Percentiles rank a stretch among this genome's conserved stretches.
phyloP scores from a whole-genome alignment of 1,140 invertebrate genomes.

The Lasioglossum baleicum region DNA sequence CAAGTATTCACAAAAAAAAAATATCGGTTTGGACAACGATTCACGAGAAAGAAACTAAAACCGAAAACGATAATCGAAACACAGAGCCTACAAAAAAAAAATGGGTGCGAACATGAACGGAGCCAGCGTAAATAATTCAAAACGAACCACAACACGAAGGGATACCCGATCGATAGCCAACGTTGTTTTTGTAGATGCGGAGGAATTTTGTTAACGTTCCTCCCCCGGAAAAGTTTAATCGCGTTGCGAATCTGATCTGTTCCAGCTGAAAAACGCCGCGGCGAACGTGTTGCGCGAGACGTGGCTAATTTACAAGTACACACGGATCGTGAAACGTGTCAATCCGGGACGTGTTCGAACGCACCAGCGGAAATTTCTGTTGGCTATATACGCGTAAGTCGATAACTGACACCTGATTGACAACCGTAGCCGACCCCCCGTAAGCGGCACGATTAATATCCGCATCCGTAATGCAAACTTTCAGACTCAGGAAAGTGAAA shows the following conservation, averaged over 20 bases:
- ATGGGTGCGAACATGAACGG: neutral
- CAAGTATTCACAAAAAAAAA: too few relatives aligned
- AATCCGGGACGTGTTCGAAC: slow-evolving; percentile 96
- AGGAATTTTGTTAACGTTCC: too few relatives aligned
- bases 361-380: slow-evolving; percentile 99
- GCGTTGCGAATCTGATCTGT: slow-evolving; percentile 60
- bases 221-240: neutral
- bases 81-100: too few relatives aligned
- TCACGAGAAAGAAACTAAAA: too few relatives aligned
- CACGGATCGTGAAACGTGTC: slow-evolving; percentile 97
- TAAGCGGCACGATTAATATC: slow-evolving; percentile 26
- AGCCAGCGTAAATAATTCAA: neutral
- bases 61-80: too few relatives aligned
- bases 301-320: slow-evolving; percentile 99
- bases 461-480: slow-evolving; percentile 65
- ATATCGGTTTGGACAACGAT: too few relatives aligned
- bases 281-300: slow-evolving; percentile 99
- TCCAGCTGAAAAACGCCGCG: slow-evolving; percentile 98
- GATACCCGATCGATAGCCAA: neutral
- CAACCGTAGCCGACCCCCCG: slow-evolving; percentile 16
- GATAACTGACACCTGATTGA: slow-evolving; percentile 39
- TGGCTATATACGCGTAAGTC: slow-evolving; percentile 99
- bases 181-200: neutral
- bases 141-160: slow-evolving; percentile 7
- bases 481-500: slow-evolving; percentile 98